These are phyloP conservation scores for Ia io DNA, from an alignment of 2,113 vertebrate species.

Conservation along the genomic window DNA sequence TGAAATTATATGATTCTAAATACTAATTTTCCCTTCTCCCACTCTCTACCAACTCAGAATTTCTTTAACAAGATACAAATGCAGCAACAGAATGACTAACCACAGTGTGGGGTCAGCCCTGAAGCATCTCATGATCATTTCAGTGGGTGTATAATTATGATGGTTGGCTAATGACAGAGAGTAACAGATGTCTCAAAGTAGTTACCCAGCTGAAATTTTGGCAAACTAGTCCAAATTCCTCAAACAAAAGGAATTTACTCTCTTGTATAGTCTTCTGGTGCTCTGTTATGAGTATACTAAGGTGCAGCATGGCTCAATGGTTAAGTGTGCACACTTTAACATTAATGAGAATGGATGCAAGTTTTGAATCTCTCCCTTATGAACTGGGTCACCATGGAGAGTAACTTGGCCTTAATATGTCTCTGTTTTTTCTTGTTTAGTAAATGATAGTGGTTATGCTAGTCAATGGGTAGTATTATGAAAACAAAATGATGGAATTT, in stretches of 20 bases:
- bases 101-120: background rate
- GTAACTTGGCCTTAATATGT: background rate
- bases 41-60: constrained; percentile 21
- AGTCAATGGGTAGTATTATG: background rate
- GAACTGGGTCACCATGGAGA: background rate
- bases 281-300: background rate
- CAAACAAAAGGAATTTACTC: background rate
- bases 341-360: background rate
- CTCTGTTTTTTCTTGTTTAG: constrained; percentile 19
- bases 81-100: constrained; percentile 37
- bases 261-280: background rate
- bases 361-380: background rate
- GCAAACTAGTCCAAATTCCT: background rate
- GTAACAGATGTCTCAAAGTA: constrained; percentile 41
- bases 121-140: constrained; percentile 12
- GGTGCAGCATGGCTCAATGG: background rate
- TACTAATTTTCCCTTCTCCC: constrained; percentile 29
- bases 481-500: background rate
- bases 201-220: constrained; percentile 27
- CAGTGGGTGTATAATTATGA: constrained; percentile 51
- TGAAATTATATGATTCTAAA: constrained; percentile 56
- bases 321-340: background rate
- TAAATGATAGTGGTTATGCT: background rate
- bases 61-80: constrained; percentile 51
- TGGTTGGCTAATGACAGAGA: constrained; percentile 44